phyloP scores from a whole-genome alignment of 2,888 invertebrate genomes.

The Neoaliturus tenellus region DNA sequence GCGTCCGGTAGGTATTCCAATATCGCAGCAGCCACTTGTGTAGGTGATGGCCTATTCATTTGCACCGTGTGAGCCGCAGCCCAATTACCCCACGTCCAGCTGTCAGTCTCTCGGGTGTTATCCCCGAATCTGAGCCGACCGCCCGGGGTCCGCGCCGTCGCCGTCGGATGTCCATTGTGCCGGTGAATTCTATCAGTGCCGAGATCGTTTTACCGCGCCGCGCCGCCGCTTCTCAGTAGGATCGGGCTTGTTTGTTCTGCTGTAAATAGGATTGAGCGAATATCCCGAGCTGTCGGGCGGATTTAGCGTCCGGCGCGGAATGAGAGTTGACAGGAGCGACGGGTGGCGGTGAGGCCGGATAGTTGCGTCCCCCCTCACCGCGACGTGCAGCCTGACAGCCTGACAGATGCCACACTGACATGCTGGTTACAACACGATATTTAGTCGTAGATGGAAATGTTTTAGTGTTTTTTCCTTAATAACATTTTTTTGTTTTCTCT shows the following conservation, averaged over 20 bases:
- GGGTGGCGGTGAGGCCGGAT: neutral
- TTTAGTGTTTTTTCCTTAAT: no score
- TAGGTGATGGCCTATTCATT: neutral
- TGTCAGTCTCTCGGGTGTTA: slow-evolving; percentile 5
- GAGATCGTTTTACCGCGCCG: slow-evolving; percentile 39
- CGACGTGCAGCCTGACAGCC: no score
- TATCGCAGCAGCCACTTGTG: no score
- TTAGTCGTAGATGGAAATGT: no score
- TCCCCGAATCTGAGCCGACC: neutral
- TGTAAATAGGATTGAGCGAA: slow-evolving; percentile 50
- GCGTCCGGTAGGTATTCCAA: no score
- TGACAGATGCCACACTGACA: no score
- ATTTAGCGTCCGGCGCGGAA: neutral
- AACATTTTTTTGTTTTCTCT: no score
- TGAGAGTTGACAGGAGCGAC: slow-evolving; percentile 33
- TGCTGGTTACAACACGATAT: no score
- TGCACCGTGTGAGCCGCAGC: neutral
- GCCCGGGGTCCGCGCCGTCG: neutral
- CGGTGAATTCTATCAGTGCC: slow-evolving; percentile 45
- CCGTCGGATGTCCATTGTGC: slow-evolving; percentile 31
- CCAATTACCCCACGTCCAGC: slow-evolving; percentile 4
- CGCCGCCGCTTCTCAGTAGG: neutral
- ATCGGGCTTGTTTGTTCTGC: slow-evolving; percentile 47
- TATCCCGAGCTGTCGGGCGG: slow-evolving; percentile 33
- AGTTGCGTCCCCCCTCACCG: slow-evolving; percentile 18